A percentile compares a stretch with the other conserved stretches of the same genome.
Conservation (phyloP, 2,113 vertebrate species). For the Alaudala cheleensis region DNA sequence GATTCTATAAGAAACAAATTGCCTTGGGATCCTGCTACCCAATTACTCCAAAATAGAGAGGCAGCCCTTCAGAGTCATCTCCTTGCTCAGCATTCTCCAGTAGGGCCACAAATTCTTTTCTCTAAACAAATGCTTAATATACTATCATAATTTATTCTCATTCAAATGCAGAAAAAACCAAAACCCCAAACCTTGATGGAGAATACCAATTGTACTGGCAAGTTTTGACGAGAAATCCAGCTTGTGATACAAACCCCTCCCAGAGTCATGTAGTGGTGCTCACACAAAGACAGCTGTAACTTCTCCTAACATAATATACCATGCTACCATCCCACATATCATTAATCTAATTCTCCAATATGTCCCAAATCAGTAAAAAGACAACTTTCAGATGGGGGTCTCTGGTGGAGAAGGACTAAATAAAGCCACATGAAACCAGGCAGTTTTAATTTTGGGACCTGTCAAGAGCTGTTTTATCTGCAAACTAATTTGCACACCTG, state of each 20-base stretch:
- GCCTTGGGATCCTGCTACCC: background rate
- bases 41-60: slow-evolving; percentile 30
- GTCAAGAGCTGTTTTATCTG: background rate
- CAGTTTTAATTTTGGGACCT: background rate
- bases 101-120: background rate
- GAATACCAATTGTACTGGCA: background rate
- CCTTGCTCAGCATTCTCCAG: slow-evolving; percentile 23
- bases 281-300: background rate
- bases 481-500: background rate
- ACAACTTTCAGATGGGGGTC: background rate
- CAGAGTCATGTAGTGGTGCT: background rate
- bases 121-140: background rate
- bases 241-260: background rate
- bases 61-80: background rate
- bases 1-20: slow-evolving; percentile 19
- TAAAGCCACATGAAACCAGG: background rate
- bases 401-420: background rate
- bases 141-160: background rate
- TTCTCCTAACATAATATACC: background rate
- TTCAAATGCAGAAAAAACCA: background rate
- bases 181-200: fast-evolving
- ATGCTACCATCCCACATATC: background rate
- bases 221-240: background rate
- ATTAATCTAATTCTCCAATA: background rate
- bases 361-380: background rate